phyloP scores from a whole-genome alignment of 2,888 invertebrate species.

The Hyppa rectilinea region DNA sequence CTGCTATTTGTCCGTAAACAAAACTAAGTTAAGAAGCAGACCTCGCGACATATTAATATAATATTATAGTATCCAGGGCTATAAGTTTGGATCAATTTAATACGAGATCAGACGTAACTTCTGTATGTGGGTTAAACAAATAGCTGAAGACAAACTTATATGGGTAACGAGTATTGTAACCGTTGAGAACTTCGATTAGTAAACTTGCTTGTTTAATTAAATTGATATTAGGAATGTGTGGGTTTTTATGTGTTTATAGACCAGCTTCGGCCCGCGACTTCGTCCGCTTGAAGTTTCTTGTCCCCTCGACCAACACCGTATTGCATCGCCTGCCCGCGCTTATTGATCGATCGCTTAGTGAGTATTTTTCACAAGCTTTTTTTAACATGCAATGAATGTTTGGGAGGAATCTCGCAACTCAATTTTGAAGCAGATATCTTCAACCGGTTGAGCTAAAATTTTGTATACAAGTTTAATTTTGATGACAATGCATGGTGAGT shows the following conservation, averaged over 20 bases:
- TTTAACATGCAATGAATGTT: too few relatives aligned
- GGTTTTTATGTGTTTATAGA: background rate
- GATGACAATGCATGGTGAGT: too few relatives aligned
- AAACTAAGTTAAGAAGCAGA: constrained; percentile 3
- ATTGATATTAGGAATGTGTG: constrained; percentile 20
- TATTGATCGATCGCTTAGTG: too few relatives aligned
- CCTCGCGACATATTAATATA: background rate
- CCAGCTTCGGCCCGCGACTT: too few relatives aligned
- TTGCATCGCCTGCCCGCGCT: too few relatives aligned
- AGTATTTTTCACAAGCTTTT: too few relatives aligned
- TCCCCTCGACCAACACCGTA: too few relatives aligned
- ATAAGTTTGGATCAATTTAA: constrained; percentile 45
- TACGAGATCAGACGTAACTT: constrained; percentile 43
- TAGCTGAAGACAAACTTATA: constrained; percentile 47
- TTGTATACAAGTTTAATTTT: too few relatives aligned
- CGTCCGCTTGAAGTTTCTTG: too few relatives aligned
- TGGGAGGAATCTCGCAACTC: too few relatives aligned
- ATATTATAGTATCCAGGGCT: constrained; percentile 2
- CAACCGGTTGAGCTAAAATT: too few relatives aligned
- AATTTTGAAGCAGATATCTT: too few relatives aligned
- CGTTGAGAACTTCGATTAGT: constrained; percentile 47
- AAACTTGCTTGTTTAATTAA: constrained; percentile 56
- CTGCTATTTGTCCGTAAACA: background rate
- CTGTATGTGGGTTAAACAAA: constrained; percentile 62
- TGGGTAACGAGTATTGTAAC: constrained; percentile 54